These are phyloP conservation scores for Cyclophora punctaria DNA, from an alignment of 2,888 invertebrate species.

Conservation along the genomic window DNA sequence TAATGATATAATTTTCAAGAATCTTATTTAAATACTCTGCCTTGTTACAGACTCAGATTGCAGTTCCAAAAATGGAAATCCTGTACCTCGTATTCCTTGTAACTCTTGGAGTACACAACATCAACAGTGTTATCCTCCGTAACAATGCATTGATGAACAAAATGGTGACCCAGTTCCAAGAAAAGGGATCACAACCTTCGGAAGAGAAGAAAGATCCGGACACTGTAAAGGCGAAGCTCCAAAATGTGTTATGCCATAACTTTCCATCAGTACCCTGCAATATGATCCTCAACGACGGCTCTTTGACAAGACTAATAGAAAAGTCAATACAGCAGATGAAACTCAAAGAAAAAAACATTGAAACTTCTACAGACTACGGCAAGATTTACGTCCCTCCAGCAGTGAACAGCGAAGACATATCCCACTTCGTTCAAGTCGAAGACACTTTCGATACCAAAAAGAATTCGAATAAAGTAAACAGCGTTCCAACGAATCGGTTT, in stretches of 20 bases:
- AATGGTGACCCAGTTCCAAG: slow-evolving; percentile 59
- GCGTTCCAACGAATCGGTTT: slow-evolving; percentile 5
- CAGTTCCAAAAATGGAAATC: slow-evolving; percentile 11
- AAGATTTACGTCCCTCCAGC: slow-evolving; percentile 21
- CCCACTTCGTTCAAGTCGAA: slow-evolving; percentile 38
- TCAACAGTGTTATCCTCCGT: slow-evolving; percentile 42
- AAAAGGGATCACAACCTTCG: slow-evolving; percentile 30
- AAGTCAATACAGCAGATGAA: slow-evolving; percentile 54
- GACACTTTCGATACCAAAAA: slow-evolving; percentile 24
- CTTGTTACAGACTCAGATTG: slow-evolving; percentile 6
- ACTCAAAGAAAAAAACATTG: slow-evolving; percentile 38
- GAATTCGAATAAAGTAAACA: slow-evolving; percentile 10
- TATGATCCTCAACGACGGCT: slow-evolving; percentile 45
- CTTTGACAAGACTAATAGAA: slow-evolving; percentile 42
- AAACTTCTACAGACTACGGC: slow-evolving; percentile 9
- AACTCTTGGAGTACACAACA: slow-evolving; percentile 4
- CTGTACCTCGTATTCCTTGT: slow-evolving; percentile 11
- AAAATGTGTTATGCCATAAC: slow-evolving; percentile 54
- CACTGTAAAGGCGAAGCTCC: slow-evolving; percentile 44
- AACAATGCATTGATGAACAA: slow-evolving; percentile 58
- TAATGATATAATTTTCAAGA: too few species aligned
- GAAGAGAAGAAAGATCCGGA: slow-evolving; percentile 23
- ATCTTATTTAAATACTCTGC: slow-evolving; percentile 5
- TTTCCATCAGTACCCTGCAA: slow-evolving; percentile 57
- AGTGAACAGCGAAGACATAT: slow-evolving; percentile 50